A percentile compares a stretch with the other conserved stretches of the same genome.
Conservation (phyloP, 2,888 invertebrate species). For the Tetragonula carbonaria region DNA sequence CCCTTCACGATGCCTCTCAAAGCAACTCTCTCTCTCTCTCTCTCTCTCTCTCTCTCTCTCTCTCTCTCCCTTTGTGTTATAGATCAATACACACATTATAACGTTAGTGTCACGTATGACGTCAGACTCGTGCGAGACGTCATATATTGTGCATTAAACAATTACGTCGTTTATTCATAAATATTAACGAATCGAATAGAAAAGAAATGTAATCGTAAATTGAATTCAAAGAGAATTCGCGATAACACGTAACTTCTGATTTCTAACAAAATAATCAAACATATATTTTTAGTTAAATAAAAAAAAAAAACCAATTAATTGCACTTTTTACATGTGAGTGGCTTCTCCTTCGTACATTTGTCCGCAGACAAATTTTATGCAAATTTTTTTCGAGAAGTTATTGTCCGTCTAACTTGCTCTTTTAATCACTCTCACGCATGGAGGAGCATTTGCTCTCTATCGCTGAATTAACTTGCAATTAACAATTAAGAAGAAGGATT, state of each 20-base stretch:
- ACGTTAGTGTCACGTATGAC: background rate
- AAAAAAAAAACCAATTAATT: too few species aligned
- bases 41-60: too few species aligned
- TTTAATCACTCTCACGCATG: background rate
- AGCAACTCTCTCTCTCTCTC: background rate
- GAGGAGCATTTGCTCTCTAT: background rate
- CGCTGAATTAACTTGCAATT: background rate
- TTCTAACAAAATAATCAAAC: too few species aligned
- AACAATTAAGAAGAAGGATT: background rate
- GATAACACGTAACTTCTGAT: too few species aligned
- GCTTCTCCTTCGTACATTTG: too few species aligned
- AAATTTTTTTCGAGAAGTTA: background rate
- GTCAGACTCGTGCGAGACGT: background rate
- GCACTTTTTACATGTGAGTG: too few species aligned
- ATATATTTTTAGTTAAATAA: too few species aligned
- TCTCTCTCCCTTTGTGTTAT: background rate
- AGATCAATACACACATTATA: background rate
- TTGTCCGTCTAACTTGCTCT: background rate
- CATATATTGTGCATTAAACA: background rate
- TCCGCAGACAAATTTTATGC: too few species aligned
- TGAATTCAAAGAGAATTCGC: background rate
- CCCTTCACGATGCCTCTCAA: conserved; percentile 8
- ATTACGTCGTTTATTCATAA: background rate
- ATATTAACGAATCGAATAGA: background rate
- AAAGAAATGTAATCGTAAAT: background rate